Base-by-base conservation (phyloP, 2,797 vertebrate species). In the Miichthys miiuy region DNA sequence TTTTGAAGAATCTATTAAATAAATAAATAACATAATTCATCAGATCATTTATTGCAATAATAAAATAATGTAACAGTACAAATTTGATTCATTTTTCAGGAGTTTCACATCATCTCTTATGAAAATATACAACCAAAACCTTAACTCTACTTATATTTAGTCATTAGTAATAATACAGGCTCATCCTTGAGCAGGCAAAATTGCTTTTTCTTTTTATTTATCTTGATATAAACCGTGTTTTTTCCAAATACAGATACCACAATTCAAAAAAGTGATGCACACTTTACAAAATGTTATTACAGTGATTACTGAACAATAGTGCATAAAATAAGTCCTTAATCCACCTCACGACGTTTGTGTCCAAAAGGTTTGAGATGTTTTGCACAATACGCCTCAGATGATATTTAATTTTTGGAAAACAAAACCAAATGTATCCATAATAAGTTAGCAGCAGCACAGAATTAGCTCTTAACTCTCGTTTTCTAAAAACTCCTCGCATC, bases 21-120 rank as follows among this genome's bases (percentile, higher is more conserved):
- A 38, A 34, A 13, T 47, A 18, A 63, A 27, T 41, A 17, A 17
- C 12, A 12, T 6, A 3, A 65, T 52, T 76, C 21, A 9, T 64
- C 44, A 27, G 41, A 79, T 65, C 11, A 62, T 88, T 87, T 87
- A 89, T 84, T 88, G 51, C 47, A 68, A 58, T 63, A 72, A 64
- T 72, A 79, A 87, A 83, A 82, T 71, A 66, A 42, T 21, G 8
- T n/a, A 50, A 68, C 23, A 68, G n/a, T 64, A 79, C 44, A 79
- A 73, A 73, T 48, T 23, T 21, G 8, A 20, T 50, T 41, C 0
- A 18, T 42, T 66, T 63, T 69, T 68, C 21, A 75, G 14, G 56
- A 72, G 51, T 48, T 68, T 63, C 30, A 60, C 48, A 1, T 52
- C 14, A 6, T 71, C 55, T 58, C 47, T 55, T 62, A 58, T 65